Percentiles rank a stretch among this genome's conserved stretches.
phyloP scores from a whole-genome alignment of 2,888 invertebrate species.

The Synanthedon vespiformis region DNA sequence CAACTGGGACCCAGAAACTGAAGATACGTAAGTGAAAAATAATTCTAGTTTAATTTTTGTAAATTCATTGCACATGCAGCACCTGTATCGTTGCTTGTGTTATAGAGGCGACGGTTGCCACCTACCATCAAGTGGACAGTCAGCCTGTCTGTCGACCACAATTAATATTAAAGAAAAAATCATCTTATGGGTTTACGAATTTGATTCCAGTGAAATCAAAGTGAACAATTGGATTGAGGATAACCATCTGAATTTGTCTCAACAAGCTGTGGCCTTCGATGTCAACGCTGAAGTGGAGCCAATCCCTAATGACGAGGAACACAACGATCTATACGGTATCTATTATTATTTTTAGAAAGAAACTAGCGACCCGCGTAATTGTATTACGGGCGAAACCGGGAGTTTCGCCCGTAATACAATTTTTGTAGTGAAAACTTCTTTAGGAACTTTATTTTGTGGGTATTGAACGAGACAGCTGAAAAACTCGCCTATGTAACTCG shows the following conservation, averaged over 20 bases:
- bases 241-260: conserved; percentile 55
- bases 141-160: too few relatives aligned
- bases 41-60: conserved; percentile 10
- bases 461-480: too few relatives aligned
- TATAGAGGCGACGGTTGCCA: too few relatives aligned
- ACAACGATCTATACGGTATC: conserved; percentile 51
- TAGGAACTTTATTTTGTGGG: too few relatives aligned
- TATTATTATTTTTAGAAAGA: neutral
- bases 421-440: neutral
- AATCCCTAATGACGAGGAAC: conserved; percentile 55
- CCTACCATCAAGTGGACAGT: too few relatives aligned
- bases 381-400: too few relatives aligned
- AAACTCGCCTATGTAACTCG: too few relatives aligned
- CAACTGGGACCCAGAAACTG: conserved; percentile 70
- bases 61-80: too few relatives aligned
- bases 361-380: too few relatives aligned
- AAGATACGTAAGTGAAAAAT: conserved; percentile 38
- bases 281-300: conserved; percentile 74
- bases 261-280: conserved; percentile 73
- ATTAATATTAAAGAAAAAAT: too few relatives aligned
- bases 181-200: too few relatives aligned
- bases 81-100: too few relatives aligned
- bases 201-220: conserved; percentile 30
- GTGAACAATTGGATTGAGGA: conserved; percentile 57
- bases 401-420: conserved; percentile 2